A percentile compares a stretch with the other conserved stretches of the same genome.
These are phyloP conservation scores for Catagonus wagneri DNA, from an alignment of 2,113 vertebrate species.

Conservation along the genomic window DNA sequence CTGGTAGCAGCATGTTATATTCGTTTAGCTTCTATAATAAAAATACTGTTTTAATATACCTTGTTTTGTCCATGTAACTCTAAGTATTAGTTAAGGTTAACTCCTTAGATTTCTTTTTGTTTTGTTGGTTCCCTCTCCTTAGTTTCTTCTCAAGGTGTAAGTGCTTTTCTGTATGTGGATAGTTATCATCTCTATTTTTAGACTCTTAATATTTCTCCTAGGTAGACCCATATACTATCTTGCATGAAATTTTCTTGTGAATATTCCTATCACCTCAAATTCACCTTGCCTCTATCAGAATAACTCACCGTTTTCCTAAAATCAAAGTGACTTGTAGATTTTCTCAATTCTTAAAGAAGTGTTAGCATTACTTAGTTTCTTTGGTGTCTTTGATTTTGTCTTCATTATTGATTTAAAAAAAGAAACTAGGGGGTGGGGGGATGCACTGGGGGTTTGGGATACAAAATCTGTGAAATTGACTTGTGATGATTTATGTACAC, in stretches of 20 bases:
- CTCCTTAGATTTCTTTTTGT: background rate
- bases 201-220: background rate
- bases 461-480: too few species aligned
- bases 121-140: background rate
- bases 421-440: background rate
- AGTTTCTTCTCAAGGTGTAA: slow-evolving; percentile 11
- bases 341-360: background rate
- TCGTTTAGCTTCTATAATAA: background rate
- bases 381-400: background rate
- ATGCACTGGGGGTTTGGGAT: too few species aligned
- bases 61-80: slow-evolving; percentile 39
- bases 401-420: background rate
- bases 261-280: background rate
- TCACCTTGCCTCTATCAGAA: background rate
- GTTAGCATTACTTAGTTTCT: slow-evolving; percentile 47
- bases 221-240: background rate
- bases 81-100: slow-evolving; percentile 23
- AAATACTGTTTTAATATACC: background rate
- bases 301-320: slow-evolving; percentile 7
- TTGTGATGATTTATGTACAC: too few species aligned
- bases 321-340: background rate
- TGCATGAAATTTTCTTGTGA: background rate
- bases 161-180: background rate
- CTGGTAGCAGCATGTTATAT: background rate
- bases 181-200: background rate